Base-by-base conservation (phyloP, 2,797 vertebrate genomes). In the Oreonectes daqikongensis region DNA sequence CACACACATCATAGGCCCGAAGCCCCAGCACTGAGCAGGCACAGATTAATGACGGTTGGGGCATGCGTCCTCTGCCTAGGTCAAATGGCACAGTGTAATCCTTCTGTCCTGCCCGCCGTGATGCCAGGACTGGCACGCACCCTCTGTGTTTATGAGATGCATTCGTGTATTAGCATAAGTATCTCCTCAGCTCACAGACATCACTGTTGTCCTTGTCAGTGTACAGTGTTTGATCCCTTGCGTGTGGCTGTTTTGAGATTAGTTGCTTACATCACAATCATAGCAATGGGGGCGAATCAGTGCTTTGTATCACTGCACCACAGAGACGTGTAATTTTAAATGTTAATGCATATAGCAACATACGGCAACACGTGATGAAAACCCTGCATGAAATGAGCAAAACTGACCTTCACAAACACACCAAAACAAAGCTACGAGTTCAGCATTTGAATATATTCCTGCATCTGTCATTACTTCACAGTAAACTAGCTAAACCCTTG, bases 381-480 rank as follows among this genome's bases (percentile, higher is more conserved):
- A 22, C 9, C 7, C 2, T 55, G 63, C 63, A 55, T 46, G 17
- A 57, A 66, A 75, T 46, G 8, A 60, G 73, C 26, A 35, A 53
- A 75, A 30, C 12, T 32, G 8, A 26, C n/a, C 59, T 63, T 59
- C 26, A 8, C 14, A 59, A 6, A 40, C 40, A 42, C 32, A 79
- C 28, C 72, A 53, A 64, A 70, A 67, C 69, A 44, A 38, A 46
- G 32, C 65, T 60, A 53, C 28, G 50, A 53, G 72, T 28, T 50
- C 44, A 71, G 32, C 28, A 30, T 80, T 78, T 61, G 44, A 55
- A 80, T 72, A 32, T 60, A 78, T 75, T 75, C 72, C 68, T 75
- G 42, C 68, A 32, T 72, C 60, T 80, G 70, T 78, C 81, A 82
- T 72, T 74, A 79, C 59, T 70, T 70, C 78, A 77, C 67, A 50